Evolutionary conservation across 2,888 invertebrate genomes (phyloP).

Genomic region (Trissolcus brochymenae): DNA sequence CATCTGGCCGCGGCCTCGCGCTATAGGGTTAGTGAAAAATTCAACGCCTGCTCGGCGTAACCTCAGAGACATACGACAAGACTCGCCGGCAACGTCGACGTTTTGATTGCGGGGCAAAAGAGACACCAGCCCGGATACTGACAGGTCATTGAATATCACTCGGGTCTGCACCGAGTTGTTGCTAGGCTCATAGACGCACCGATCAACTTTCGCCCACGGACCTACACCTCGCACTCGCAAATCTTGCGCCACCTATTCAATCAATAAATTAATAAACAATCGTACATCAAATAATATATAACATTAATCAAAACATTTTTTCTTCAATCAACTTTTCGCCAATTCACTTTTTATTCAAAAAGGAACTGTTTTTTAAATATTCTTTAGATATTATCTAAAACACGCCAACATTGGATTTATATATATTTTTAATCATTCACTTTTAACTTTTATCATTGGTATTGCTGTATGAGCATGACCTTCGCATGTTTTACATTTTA

Average conservation of each 20-base stretch:
- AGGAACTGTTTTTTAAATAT: too few species aligned
- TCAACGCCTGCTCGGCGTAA: conserved; percentile 88
- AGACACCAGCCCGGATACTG: conserved; percentile 86
- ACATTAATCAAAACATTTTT: too few species aligned
- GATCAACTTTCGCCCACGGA: conserved; percentile 80
- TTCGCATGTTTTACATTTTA: too few species aligned
- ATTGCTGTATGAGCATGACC: too few species aligned
- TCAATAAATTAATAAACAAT: not conserved
- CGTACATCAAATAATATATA: not conserved
- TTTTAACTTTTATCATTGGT: too few species aligned
- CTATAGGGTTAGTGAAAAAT: conserved; percentile 83
- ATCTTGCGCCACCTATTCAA: conserved; percentile 64
- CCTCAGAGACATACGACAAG: conserved; percentile 88
- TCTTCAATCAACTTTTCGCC: too few species aligned
- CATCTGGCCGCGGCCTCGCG: conserved; percentile 83
- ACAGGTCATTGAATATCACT: conserved; percentile 86
- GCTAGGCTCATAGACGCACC: conserved; percentile 85
- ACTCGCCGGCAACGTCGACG: conserved; percentile 74
- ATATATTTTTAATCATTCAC: too few species aligned
- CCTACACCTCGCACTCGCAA: conserved; percentile 56
- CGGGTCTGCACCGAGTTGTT: conserved; percentile 87
- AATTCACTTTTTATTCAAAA: too few species aligned
- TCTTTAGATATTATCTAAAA: too few species aligned
- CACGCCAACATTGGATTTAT: too few species aligned
- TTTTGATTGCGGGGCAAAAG: conserved; percentile 73